These are phyloP conservation scores for Lacerta viridis DNA, from an alignment of 2,797 vertebrate species.

Conservation along the genomic window DNA sequence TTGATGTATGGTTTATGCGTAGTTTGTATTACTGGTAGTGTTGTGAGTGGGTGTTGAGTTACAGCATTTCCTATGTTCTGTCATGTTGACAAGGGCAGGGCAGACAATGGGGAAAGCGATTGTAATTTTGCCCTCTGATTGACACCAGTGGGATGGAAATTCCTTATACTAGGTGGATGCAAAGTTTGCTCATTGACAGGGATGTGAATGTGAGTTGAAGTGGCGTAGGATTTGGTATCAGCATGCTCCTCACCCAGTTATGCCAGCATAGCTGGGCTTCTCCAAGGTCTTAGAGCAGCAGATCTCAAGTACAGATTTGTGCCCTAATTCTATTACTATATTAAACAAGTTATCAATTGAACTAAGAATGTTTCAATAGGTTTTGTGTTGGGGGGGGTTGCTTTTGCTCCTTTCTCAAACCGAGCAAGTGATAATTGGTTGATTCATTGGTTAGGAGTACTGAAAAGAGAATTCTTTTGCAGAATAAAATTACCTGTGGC, in stretches of 20 bases:
- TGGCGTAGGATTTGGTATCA: background rate
- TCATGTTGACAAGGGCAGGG: no score
- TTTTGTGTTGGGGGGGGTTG: background rate
- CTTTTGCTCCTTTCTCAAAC: constrained; percentile 35
- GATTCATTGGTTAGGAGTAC: constrained; percentile 36
- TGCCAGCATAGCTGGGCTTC: background rate
- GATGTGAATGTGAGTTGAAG: background rate
- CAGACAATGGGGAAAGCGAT: no score
- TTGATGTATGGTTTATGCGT: no score
- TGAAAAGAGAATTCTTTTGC: constrained; percentile 46
- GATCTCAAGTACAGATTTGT: background rate
- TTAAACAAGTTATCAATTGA: constrained; percentile 20
- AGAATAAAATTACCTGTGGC: constrained; percentile 22
- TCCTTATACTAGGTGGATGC: background rate
- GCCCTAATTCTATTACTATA: background rate
- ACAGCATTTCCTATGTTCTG: no score
- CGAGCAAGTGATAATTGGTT: constrained; percentile 35
- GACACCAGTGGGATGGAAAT: background rate
- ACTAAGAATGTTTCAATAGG: constrained; percentile 25
- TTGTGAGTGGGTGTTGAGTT: no score
- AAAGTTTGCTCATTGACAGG: background rate
- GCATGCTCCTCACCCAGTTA: background rate
- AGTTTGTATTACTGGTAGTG: no score
- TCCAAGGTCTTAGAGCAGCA: background rate
- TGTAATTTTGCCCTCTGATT: background rate